Evolutionary conservation across 2,888 invertebrate genomes (phyloP).

Genomic region (Pseudococcus viburni): DNA sequence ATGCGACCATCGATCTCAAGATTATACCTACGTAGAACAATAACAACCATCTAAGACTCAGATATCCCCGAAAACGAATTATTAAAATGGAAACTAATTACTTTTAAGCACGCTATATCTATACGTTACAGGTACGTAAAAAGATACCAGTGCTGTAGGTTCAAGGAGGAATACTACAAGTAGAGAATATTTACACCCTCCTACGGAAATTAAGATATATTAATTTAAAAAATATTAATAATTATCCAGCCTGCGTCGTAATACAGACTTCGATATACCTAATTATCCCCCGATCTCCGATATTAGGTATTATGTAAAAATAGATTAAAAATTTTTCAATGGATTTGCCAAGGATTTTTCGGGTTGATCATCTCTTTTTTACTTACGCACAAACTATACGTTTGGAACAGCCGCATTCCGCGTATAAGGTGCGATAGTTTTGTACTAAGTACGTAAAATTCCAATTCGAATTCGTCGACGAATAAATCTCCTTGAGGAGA

Average conservation of each 20-base stretch:
- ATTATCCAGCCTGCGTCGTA: background rate
- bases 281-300: background rate
- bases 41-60: background rate
- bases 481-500: constrained; percentile 11
- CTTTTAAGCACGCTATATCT: constrained; percentile 37
- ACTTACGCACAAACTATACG: background rate
- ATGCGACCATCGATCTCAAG: constrained; percentile 23
- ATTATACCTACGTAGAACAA: background rate
- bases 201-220: constrained; percentile 44
- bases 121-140: background rate
- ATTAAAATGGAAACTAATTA: constrained; percentile 40
- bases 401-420: constrained; percentile 26
- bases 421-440: background rate
- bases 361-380: background rate
- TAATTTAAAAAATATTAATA: background rate
- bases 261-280: background rate
- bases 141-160: constrained; percentile 12
- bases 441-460: background rate
- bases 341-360: constrained; percentile 4
- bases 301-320: background rate
- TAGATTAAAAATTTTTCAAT: constrained; percentile 4
- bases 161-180: constrained; percentile 31
- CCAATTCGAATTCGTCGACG: background rate
- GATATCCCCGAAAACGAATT: background rate
- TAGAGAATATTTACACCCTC: constrained; percentile 5